A percentile compares a stretch with the other conserved stretches of the same genome.
These are phyloP conservation scores for Clostera curtula DNA, from an alignment of 2,888 invertebrate species.

Conservation along the genomic window DNA sequence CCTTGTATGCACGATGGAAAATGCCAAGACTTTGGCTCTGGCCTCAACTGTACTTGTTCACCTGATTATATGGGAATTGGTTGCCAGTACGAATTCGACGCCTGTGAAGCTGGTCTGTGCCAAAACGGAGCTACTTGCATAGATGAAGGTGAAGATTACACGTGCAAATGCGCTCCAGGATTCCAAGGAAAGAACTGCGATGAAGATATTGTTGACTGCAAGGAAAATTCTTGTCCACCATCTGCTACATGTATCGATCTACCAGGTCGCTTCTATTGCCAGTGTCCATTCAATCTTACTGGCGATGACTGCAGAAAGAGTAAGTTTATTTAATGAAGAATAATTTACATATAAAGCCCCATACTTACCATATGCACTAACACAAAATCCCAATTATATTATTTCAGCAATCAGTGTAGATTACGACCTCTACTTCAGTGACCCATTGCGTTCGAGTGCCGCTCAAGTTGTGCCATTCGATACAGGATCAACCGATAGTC, in stretches of 20 bases:
- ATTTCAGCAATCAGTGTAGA: slow-evolving; percentile 95
- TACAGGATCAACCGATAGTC: slow-evolving; percentile 82
- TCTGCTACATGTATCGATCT: slow-evolving; percentile 94
- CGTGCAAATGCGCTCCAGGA: slow-evolving; percentile 90
- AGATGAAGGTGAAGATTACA: slow-evolving; percentile 89
- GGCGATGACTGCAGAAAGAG: slow-evolving; percentile 97
- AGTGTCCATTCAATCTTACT: slow-evolving; percentile 97
- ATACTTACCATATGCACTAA: not conserved
- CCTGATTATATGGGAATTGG: slow-evolving; percentile 90
- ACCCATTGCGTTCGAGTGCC: slow-evolving; percentile 91
- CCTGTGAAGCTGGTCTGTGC: slow-evolving; percentile 92
- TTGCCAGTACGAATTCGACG: slow-evolving; percentile 95
- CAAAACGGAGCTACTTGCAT: slow-evolving; percentile 94
- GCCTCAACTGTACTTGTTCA: slow-evolving; percentile 94
- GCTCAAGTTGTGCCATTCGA: slow-evolving; percentile 95
- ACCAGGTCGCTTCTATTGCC: slow-evolving; percentile 93
- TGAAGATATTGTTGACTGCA: slow-evolving; percentile 92
- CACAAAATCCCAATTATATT: slow-evolving; percentile 9
- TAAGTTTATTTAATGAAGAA: slow-evolving; percentile 52
- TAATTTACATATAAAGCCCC: not conserved
- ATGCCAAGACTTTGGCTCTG: slow-evolving; percentile 96
- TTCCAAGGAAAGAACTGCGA: slow-evolving; percentile 89
- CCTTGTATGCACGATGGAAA: slow-evolving; percentile 97
- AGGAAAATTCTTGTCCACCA: slow-evolving; percentile 94
- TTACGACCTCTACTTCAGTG: slow-evolving; percentile 97